Evolutionary conservation across 2,888 invertebrate genomes (phyloP).

Genomic region (Drosophila mercatorum): DNA sequence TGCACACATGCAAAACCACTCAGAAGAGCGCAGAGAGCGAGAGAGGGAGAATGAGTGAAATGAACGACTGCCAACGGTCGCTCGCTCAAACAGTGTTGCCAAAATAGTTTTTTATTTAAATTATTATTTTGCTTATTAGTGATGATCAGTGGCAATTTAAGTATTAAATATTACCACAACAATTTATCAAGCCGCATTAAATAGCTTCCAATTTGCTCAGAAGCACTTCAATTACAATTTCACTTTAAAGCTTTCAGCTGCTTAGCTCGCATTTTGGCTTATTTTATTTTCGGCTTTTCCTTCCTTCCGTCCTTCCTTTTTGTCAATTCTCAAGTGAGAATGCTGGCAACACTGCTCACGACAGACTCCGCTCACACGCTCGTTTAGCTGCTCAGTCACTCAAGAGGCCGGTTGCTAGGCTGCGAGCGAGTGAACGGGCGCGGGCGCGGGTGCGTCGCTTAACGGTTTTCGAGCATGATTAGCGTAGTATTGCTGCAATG

Average conservation of each 20-base stretch:
- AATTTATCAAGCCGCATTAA: background rate
- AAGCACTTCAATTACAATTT: background rate
- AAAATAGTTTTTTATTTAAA: background rate
- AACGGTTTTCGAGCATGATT: slow-evolving; percentile 25
- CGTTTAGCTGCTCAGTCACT: slow-evolving; percentile 16
- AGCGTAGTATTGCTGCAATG: slow-evolving; percentile 25
- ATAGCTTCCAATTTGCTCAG: background rate
- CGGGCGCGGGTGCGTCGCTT: slow-evolving; percentile 25
- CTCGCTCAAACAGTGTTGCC: slow-evolving; percentile 12
- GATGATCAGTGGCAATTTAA: background rate
- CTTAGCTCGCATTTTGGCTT: background rate
- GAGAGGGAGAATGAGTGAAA: slow-evolving; percentile 2
- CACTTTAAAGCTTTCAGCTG: background rate
- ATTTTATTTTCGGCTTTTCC: background rate
- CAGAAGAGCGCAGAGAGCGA: background rate
- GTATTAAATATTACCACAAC: background rate
- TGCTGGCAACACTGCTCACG: slow-evolving; percentile 28
- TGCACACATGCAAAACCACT: background rate
- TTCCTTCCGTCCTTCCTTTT: background rate
- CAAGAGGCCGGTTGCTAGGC: slow-evolving; percentile 22
- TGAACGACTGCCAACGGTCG: background rate
- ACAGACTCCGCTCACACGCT: slow-evolving; percentile 23
- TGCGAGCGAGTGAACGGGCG: slow-evolving; percentile 22
- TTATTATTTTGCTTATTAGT: background rate
- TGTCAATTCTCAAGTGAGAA: background rate